Evolutionary conservation across 2,113 vertebrate genomes (phyloP).

Genomic region (Nothoprocta pentlandii): DNA sequence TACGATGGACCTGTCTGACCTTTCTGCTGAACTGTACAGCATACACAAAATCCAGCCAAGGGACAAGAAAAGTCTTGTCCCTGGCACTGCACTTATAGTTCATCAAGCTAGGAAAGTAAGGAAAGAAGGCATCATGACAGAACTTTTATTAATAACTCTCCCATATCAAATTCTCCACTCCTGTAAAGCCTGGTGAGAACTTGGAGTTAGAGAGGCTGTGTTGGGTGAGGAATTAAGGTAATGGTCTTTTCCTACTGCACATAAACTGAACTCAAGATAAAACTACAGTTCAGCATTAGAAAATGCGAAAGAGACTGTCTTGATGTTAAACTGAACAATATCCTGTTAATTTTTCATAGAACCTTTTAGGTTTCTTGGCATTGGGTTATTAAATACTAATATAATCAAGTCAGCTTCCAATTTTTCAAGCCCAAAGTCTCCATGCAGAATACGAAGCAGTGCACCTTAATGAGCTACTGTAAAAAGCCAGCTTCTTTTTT

Average conservation of each 20-base stretch:
- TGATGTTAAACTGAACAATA: background rate
- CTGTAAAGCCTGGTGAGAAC: background rate
- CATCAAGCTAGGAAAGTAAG: background rate
- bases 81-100: background rate
- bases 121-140: background rate
- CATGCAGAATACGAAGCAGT: background rate
- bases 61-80: background rate
- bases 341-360: background rate
- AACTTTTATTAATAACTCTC: background rate
- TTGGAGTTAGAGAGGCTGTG: background rate
- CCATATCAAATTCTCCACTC: background rate
- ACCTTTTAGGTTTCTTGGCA: background rate
- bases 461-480: conserved; percentile 41
- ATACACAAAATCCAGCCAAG: background rate
- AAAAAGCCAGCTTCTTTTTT: conserved; percentile 51
- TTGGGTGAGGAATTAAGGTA: background rate
- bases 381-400: background rate
- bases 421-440: conserved; percentile 27
- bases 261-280: background rate
- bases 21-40: background rate
- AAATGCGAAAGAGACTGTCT: background rate
- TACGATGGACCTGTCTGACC: background rate
- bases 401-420: conserved; percentile 13
- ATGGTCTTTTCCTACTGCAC: background rate
- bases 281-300: background rate